Base-by-base conservation (phyloP, 2,888 invertebrate species). In the Hyppa rectilinea region DNA sequence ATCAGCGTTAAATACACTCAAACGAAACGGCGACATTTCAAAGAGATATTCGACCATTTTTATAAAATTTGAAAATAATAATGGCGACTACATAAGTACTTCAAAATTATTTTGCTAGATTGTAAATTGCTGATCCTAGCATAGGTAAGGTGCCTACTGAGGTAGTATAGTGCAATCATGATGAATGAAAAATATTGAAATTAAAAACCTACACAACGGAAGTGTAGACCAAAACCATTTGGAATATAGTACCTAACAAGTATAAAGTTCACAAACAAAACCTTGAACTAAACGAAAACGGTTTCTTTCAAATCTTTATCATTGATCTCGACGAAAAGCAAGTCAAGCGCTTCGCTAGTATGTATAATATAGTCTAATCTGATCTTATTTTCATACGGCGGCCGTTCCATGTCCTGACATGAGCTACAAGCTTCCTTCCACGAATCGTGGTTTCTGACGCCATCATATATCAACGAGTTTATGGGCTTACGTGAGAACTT, bases 401-500 rank as follows among this genome's bases (percentile, higher is more conserved):
- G 60, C 61, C 78, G 71, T 67, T 71, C 67, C 78, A 59, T 75
- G 79, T 75, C 75, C 72, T 76, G 82, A 63, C 75, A 53, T 64
- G 69, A 78, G 45, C 55, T 71, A 79, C 69, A 66, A 36, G 69
- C 72, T 70, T 88, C 75, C 68, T 90, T 90, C 90, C 85, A 88
- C 79, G 90, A 90, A 90, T 75, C 82, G 70, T 52, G 50, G 78
- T 62, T 70, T 83, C 71, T 75, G 77, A 83, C 80, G 84, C 80
- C 78, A 71, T 73, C 72, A 63, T 74, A 75, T 61, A 71, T 80
- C 76, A 75, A 74, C 62, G 72, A 65, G 81, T 87, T 89, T 87
- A 88, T 87, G 86, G 58, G 67, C 34, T 67, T 88, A 89, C 89
- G 90, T 89, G 88, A 87, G 71, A 71, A 60, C 53, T 68, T 72